Conservation (phyloP, 2,113 vertebrate genomes). For the Sturnira hondurensis region DNA sequence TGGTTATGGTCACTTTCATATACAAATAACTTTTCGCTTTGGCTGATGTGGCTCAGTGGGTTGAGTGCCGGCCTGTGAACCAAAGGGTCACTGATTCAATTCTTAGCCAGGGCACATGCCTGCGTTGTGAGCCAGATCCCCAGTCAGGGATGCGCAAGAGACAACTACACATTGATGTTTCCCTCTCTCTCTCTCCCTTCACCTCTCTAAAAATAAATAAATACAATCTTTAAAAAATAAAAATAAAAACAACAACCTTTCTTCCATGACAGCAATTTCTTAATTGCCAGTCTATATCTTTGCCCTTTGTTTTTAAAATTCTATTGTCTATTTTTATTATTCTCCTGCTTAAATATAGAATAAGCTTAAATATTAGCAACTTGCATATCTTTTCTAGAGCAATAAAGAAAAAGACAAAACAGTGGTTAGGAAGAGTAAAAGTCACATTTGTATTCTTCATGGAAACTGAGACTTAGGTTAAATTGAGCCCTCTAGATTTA, state of each 20-base stretch:
- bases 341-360: background rate
- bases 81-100: too few relatives aligned
- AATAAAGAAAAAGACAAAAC: background rate
- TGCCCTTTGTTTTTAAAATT: background rate
- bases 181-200: too few relatives aligned
- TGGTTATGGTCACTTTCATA: background rate
- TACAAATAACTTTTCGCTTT: background rate
- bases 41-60: too few relatives aligned
- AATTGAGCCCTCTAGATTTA: background rate
- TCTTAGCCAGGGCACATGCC: too few relatives aligned
- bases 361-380: background rate
- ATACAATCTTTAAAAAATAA: too few relatives aligned
- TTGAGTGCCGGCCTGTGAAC: too few relatives aligned
- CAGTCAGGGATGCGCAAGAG: too few relatives aligned
- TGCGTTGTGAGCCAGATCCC: too few relatives aligned
- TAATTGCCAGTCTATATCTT: background rate
- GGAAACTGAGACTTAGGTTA: background rate
- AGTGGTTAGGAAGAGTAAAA: background rate
- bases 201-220: too few relatives aligned
- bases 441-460: background rate
- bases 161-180: too few relatives aligned
- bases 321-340: background rate
- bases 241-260: background rate
- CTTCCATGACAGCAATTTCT: background rate
- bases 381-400: background rate